phyloP scores from a whole-genome alignment of 2,888 invertebrate species.

The Cantharis nigra region DNA sequence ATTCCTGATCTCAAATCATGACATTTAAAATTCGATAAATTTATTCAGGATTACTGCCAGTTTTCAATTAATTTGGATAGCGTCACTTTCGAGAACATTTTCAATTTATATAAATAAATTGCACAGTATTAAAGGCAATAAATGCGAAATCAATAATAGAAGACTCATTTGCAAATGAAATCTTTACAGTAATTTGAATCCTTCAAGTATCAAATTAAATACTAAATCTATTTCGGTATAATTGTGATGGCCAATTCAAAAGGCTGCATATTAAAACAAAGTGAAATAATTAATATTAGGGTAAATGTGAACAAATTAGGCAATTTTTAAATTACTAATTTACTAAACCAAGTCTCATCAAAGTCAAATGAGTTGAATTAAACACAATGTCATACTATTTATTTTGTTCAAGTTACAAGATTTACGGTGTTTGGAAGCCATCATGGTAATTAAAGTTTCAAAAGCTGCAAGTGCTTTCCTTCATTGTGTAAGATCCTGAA shows the following conservation, averaged over 20 bases:
- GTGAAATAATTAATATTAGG: not conserved
- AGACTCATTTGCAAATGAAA: not conserved
- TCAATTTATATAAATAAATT: constrained; percentile 5
- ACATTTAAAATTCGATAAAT: not conserved
- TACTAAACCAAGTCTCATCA: not conserved
- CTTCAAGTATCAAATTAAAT: not conserved
- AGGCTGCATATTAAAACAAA: not conserved
- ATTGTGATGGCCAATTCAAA: not conserved
- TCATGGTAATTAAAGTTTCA: not conserved
- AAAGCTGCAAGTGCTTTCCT: not conserved
- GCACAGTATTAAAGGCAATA: not conserved
- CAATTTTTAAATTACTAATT: not conserved
- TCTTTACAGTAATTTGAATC: not conserved
- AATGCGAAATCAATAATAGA: not conserved
- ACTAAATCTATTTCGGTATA: not conserved
- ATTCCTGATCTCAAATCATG: not conserved
- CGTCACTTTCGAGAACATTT: constrained; percentile 2
- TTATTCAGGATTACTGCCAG: not conserved
- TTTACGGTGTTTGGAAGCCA: not conserved
- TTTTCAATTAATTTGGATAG: constrained; percentile 5
- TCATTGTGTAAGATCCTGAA: not conserved
- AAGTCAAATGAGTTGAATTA: not conserved
- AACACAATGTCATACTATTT: not conserved
- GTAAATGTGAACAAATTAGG: not conserved
- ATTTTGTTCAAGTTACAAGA: not conserved